Base-by-base conservation (phyloP, 2,888 invertebrate species). In the Epicampocera succincta region DNA sequence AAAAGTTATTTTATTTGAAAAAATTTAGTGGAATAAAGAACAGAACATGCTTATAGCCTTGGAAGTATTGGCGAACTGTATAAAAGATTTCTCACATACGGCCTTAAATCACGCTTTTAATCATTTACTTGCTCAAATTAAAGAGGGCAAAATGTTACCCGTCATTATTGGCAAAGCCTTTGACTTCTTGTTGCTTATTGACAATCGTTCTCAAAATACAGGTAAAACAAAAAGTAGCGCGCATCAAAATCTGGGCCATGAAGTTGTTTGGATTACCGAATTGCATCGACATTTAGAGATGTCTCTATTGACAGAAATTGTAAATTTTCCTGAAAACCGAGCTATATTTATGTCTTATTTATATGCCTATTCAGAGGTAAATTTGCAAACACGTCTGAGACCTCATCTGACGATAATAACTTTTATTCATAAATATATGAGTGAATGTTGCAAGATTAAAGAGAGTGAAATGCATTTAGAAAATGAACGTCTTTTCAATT, bases 41-140 rank as follows among this genome's bases (percentile, higher is more conserved):
- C 88, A 89, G 15, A 90, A 90, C 78, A 87, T 90, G 66, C 86
- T 89, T 21, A 86, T 91, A 52, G 90, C 90, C 6, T 79, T 91
- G 5, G 90, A 91, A 74, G 86, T 90, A 6, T 85, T 90, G 2
- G 87, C 84, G 13, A 87, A 87, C 29, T 90, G 89, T 44, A 84
- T 88, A 6, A 71, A 84, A 2, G 87, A 90, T 60, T 91, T 91
- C 61, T 90, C 90, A 0, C 89, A 90, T 29, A 78, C 90, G 2
- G 88, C 90, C 0, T 84, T 91, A 0, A 91, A 90, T 79, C 87
- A 88, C 66, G 88, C 88, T 0, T 91, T 90, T 25, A 87, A 86
- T n/a, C 87, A 88, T 44, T 84, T 91, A 4, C 44, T 89, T 2
- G 84, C 83, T 0, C 84, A 86, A 11, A 85, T 91, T 19, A 86